Conservation (phyloP, 2,888 invertebrate species). For the Melinopterus prodromus region DNA sequence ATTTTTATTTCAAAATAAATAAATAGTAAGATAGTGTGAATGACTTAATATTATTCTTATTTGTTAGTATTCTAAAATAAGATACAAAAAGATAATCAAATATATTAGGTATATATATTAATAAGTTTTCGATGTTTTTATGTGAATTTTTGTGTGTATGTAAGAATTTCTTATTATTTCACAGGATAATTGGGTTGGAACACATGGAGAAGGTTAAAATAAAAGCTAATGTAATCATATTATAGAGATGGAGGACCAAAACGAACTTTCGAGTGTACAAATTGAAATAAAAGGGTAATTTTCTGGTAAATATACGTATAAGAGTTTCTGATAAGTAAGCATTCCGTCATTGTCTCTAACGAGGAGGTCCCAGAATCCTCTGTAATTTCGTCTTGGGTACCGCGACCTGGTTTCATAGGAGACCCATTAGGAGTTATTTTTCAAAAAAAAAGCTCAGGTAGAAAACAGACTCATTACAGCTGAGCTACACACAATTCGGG, state of each 20-base stretch:
- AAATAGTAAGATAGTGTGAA: too few relatives aligned
- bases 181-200: not conserved
- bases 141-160: too few relatives aligned
- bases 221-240: not conserved
- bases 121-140: too few relatives aligned
- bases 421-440: slow-evolving; percentile 29
- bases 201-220: not conserved
- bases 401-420: slow-evolving; percentile 25
- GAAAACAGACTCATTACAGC: slow-evolving; percentile 18
- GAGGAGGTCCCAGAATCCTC: slow-evolving; percentile 26
- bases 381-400: slow-evolving; percentile 31
- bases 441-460: slow-evolving; percentile 16
- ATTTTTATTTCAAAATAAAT: too few relatives aligned
- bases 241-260: not conserved
- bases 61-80: too few relatives aligned
- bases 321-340: slow-evolving; percentile 15
- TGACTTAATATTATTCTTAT: too few relatives aligned
- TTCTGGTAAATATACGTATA: slow-evolving; percentile 17
- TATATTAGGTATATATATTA: too few relatives aligned
- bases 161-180: too few relatives aligned
- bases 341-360: slow-evolving; percentile 33
- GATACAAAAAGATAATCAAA: too few relatives aligned
- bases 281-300: slow-evolving; percentile 29
- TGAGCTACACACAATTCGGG: slow-evolving; percentile 5
- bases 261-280: not conserved